Base-by-base conservation (phyloP, 1,140 invertebrate genomes). In the Phocides pigmalion region DNA sequence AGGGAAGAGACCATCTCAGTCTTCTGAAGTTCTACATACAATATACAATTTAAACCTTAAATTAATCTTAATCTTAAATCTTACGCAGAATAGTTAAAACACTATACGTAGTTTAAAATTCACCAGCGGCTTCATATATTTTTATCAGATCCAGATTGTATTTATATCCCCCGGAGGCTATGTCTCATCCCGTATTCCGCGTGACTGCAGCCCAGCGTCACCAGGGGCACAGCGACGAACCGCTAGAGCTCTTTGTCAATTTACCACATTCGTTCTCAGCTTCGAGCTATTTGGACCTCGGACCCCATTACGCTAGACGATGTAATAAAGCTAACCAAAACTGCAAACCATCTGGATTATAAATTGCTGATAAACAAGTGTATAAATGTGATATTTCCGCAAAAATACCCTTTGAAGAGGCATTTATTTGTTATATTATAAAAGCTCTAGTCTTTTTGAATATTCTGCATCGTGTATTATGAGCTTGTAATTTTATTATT, bases 171-270 rank as follows among this genome's bases (percentile, higher is more conserved):
- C 54, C 20, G 2, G 41, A 46, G 41, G 15, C 9, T 25, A 3
- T 54, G 22, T 59, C 59, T 64, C 66, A 69, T 69, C 61, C 25
- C 59, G 66, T 66, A 69, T 66, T 72, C 63, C 32, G 15, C 9
- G 35, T 19, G 37, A 39, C 37, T 9, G 42, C 41, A 41, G 42
- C 22, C 22, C 54, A 32, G 25, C 9, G 62, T 59, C 47, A 44
- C 62, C 47, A 68, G 53, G 35, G 41, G 62, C 59, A 64, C 62
- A 66, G 62, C 66, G 67, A 69, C 54, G 62, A 64, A 47, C 44
- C 28, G 46, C 50, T 35, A 41, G 44, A 56, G 50, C 35, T 61
- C 47, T 72, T 72, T 69, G 66, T 66, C 66, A 72, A 72, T 72
- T 69, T 66, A 58, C 63, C 54, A 69, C 66, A 46, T 46, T 28